Base-by-base conservation (phyloP, 2,888 invertebrate genomes). In the Ecdyonurus torrentis region DNA sequence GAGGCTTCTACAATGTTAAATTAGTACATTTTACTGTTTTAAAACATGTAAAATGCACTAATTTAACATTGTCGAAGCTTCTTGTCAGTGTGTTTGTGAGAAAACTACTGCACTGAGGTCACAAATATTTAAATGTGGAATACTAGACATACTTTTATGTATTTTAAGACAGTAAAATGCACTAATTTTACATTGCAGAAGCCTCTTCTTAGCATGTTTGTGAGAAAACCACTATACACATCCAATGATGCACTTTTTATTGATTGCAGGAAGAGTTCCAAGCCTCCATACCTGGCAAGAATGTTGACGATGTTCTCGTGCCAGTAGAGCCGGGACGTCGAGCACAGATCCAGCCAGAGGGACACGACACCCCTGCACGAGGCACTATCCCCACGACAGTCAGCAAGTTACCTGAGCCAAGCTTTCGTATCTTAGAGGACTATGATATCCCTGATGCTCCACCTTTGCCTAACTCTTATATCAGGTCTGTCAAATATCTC, bases 381-480 rank as follows among this genome's bases (percentile, higher is more conserved):
- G 55, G 55, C 10, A 22, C 5, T 7, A n/a, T 22, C 22, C 22
- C 55, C 19, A 20, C 22, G 5, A n/a, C 55, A 7, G 22, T 55
- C 55, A 22, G 69, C 19, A 81, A 83, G 70, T 76, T 88, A 64
- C 89, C 89, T 1, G 85, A 86, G 72, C 86, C 89, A 1, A 77
- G 78, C 65, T 87, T 80, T 71, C 80, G 80, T 67, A 79, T 89
- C 63, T 79, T 92, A 60, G 83, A 86, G 7, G 85, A 87, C 72
- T 92, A 91, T 74, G 81, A 84, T 70, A 87, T 91, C 61, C 82
- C 84, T 69, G 89, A 91, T 76, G 91, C 91, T 0, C 89, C 92
- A 59, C 78, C 87, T 0, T 79, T 91, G 59, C 90, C 93, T 0
- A 87, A 90, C 74, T 90, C 92, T 0, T 93, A 93, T 71, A 95